Percentiles rank a stretch among this genome's conserved stretches.
Evolutionary conservation across 2,888 invertebrate species (phyloP).

Genomic region (Caenorhabditis japonica): DNA sequence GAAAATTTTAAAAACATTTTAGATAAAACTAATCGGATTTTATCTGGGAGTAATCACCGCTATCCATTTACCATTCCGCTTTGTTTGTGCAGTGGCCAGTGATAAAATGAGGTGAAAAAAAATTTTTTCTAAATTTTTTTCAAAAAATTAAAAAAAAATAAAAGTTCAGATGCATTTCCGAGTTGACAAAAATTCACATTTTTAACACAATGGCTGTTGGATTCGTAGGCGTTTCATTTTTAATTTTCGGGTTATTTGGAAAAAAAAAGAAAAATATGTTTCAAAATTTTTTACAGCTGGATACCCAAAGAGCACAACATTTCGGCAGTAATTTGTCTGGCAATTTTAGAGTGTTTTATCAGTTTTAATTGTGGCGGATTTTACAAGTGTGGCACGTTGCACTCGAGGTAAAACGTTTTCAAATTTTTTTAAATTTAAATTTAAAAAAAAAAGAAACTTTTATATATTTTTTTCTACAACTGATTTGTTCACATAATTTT

Average conservation of each 20-base stretch:
- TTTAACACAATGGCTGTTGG: conserved; percentile 65
- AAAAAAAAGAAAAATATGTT: too few species aligned
- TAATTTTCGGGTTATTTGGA: conserved; percentile 37
- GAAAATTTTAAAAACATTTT: neutral
- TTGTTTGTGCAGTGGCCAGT: conserved; percentile 62
- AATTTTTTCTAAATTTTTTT: neutral
- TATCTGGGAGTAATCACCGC: conserved; percentile 37
- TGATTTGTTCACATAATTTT: too few species aligned
- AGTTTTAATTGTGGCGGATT: conserved; percentile 69
- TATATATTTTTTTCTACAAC: too few species aligned
- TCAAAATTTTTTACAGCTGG: too few species aligned
- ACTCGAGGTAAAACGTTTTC: conserved; percentile 58
- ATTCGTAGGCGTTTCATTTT: conserved; percentile 55
- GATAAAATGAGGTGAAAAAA: conserved; percentile 56
- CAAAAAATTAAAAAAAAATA: neutral
- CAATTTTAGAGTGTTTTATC: conserved; percentile 59
- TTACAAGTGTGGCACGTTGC: conserved; percentile 69
- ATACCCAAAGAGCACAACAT: conserved; percentile 39
- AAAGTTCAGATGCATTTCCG: conserved; percentile 55
- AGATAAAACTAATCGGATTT: conserved; percentile 49
- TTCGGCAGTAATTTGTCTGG: conserved; percentile 48
- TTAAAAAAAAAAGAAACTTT: too few species aligned
- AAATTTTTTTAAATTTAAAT: too few species aligned
- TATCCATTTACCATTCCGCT: conserved; percentile 63
- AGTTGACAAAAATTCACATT: conserved; percentile 56